Evolutionary conservation across 2,888 invertebrate species (phyloP), one percentile per base, ranked within the genome.

Genomic region (Dynastes maya): DNA sequence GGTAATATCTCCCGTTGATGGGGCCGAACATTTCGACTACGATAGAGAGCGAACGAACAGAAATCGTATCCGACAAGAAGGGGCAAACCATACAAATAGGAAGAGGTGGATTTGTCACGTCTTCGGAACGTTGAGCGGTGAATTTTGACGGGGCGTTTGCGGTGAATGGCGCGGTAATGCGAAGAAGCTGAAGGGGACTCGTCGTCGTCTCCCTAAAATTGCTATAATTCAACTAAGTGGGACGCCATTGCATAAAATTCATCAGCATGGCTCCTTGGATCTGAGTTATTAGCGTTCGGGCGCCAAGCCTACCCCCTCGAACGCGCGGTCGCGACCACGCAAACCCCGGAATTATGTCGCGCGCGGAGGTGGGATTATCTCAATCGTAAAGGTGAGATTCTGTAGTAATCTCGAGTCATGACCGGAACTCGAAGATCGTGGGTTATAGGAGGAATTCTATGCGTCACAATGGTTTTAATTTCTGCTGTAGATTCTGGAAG

Each of bases 231-330:
- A 84, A 84, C 84, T 85, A 85, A 83, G 82, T 82, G 82, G 81
- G 83, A 83, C 84, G 85, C 84, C 85, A 84, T 85, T 83, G 83
- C 83, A 83, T 83, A 84, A 85, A 84, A 85, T 84, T 84, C 83
- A 84, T 85, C 84, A 84, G 82, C 84, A 83, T 84, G 84, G 84
- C 83, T 82, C 79, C 84, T 82, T 82, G 76, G 78, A 71, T 45
- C 29, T 27, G 29, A n/a, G 51, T 51, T 74, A 74, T 74, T 74
- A 74, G 49, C 22, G 45, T 22, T 45, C 27, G 29, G 27, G 27
- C 9, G 55, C 8, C 55, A 4, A 58, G 1, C 55, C 68, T 13
- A 22, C n/a, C 53, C 51, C n/a, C 29, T 11, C 3, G 27, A 13
- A 4, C 40, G 51, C 11, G 5, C 29, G 68, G 40, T 22, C 27